Evolutionary conservation across 2,113 vertebrate genomes (phyloP).

Genomic region (Melanerpes formicivorus): DNA sequence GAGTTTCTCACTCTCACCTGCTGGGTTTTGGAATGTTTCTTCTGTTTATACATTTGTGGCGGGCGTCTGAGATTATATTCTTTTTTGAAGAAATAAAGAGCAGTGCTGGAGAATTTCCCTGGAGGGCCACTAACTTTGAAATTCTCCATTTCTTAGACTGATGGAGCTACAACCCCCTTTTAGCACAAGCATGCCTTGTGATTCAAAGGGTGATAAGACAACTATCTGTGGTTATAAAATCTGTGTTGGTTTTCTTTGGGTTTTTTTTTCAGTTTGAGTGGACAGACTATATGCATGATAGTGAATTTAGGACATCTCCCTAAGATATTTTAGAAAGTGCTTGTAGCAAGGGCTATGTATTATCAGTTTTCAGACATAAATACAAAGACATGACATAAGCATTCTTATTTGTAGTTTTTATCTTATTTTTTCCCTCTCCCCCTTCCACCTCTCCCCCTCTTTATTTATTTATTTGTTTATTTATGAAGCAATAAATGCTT

Average conservation of each 20-base stretch:
- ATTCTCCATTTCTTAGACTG: neutral
- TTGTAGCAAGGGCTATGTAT: neutral
- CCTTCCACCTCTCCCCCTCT: no score
- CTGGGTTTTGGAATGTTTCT: rapidly evolving
- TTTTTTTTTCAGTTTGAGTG: neutral
- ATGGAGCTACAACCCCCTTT: neutral
- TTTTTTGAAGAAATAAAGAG: neutral
- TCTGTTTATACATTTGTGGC: neutral
- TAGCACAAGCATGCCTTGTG: neutral
- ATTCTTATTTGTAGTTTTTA: neutral
- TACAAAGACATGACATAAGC: neutral
- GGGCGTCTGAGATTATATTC: neutral
- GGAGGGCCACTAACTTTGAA: neutral
- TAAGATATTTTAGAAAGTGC: neutral
- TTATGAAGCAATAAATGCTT: slow-evolving; percentile 15
- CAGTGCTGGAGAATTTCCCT: neutral
- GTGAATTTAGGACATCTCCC: neutral
- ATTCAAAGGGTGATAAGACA: neutral
- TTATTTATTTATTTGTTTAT: neutral
- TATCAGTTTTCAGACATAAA: neutral
- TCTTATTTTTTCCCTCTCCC: neutral
- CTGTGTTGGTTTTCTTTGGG: neutral
- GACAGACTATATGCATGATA: neutral
- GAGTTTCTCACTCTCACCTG: neutral
- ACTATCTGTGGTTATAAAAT: neutral